These are phyloP conservation scores for Tetramorium simillimum DNA, from an alignment of 1,140 invertebrate genomes.

Conservation along the genomic window DNA sequence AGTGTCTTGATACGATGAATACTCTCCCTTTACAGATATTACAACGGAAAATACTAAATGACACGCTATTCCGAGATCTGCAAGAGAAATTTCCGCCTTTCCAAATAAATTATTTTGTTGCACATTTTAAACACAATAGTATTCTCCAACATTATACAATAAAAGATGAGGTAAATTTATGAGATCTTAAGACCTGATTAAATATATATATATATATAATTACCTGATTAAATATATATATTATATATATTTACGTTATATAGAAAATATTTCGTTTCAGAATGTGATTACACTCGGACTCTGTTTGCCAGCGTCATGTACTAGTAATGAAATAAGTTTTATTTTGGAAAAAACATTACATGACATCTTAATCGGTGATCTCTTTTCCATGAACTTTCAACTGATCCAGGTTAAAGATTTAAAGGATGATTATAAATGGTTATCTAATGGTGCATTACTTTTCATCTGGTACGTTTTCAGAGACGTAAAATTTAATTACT, in stretches of 20 bases:
- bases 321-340: too few species aligned
- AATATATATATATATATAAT: too few species aligned
- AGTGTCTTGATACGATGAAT: conserved; percentile 81
- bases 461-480: conserved; percentile 54
- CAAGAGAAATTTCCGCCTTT: conserved; percentile 82
- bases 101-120: conserved; percentile 79
- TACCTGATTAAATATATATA: too few species aligned
- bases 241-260: too few species aligned
- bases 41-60: conserved; percentile 67
- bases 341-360: too few species aligned
- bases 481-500: too few species aligned
- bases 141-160: conserved; percentile 79
- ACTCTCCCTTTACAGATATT: conserved; percentile 70
- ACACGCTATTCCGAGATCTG: conserved; percentile 73
- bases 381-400: conserved; percentile 19
- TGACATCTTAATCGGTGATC: too few species aligned
- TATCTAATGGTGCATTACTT: conserved; percentile 56
- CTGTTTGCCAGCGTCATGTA: too few species aligned
- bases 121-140: conserved; percentile 82
- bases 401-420: conserved; percentile 76
- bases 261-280: too few species aligned
- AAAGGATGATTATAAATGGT: conserved; percentile 74
- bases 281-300: too few species aligned
- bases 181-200: background rate
- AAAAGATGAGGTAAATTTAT: background rate